A percentile compares a stretch with the other conserved stretches of the same genome.
phyloP scores from a whole-genome alignment of 2,113 vertebrate species.

The Chionodraco myersi region DNA sequence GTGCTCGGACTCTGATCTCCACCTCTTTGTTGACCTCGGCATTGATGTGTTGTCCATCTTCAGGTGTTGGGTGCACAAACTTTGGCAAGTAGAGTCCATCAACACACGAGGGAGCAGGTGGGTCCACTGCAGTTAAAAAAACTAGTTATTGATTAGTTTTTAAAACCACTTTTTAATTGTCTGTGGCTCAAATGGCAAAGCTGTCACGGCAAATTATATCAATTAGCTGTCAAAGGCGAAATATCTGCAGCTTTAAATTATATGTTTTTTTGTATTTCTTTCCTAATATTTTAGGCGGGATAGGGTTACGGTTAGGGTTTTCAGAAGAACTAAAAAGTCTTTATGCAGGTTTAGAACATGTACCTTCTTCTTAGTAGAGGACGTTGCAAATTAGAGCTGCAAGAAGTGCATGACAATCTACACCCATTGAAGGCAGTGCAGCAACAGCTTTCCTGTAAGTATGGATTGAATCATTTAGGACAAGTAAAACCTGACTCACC shows the following conservation, averaged over 20 bases:
- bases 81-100: conserved; percentile 70
- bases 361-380: background rate
- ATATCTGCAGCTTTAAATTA: too few species aligned
- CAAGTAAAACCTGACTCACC: conserved; percentile 51
- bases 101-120: conserved; percentile 63
- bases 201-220: background rate
- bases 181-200: too few species aligned
- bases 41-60: conserved; percentile 41
- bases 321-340: background rate
- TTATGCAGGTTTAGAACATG: background rate
- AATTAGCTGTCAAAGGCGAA: background rate
- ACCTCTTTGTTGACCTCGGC: conserved; percentile 65
- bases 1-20: conserved; percentile 72
- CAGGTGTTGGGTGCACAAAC: conserved; percentile 71
- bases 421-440: too few species aligned
- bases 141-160: background rate
- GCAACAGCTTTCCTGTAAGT: background rate
- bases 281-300: too few species aligned
- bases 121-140: conserved; percentile 66
- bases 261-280: too few species aligned
- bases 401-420: background rate
- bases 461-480: background rate
- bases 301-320: too few species aligned
- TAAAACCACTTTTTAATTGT: too few species aligned
- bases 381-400: background rate